Evolutionary conservation across 2,113 vertebrate species (phyloP).

Genomic region (Engystomops pustulosus): DNA sequence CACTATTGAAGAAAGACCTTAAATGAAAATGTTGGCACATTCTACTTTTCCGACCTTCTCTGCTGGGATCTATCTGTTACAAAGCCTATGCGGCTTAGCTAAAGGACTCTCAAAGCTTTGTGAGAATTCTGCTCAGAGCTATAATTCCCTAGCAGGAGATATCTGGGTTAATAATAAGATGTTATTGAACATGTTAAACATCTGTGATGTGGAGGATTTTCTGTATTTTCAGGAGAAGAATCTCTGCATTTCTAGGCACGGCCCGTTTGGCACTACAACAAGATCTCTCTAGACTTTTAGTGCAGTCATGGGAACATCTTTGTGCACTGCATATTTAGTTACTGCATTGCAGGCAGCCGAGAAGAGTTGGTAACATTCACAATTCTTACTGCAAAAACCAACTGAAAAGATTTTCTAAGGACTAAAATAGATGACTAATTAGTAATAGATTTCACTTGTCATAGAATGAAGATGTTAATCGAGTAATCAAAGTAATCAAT

Average conservation of each 20-base stretch:
- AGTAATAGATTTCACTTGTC: neutral
- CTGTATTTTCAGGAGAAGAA: neutral
- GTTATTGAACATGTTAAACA: neutral
- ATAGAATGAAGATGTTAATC: neutral
- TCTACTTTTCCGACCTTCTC: no score
- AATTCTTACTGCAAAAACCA: slow-evolving; percentile 3
- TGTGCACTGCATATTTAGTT: slow-evolving; percentile 9
- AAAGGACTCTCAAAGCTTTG: no score
- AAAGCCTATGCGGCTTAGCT: no score
- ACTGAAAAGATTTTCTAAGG: neutral
- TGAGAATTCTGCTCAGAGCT: no score
- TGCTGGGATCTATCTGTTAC: no score
- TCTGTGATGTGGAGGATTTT: neutral
- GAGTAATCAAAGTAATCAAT: neutral
- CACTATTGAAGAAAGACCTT: no score
- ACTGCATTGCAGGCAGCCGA: slow-evolving; percentile 27
- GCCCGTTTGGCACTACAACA: neutral
- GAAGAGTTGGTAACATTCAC: neutral
- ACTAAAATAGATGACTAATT: neutral
- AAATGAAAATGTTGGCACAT: no score
- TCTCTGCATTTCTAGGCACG: neutral
- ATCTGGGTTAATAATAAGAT: neutral
- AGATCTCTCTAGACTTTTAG: slow-evolving; percentile 6
- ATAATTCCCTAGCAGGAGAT: neutral
- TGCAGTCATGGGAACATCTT: slow-evolving; percentile 35